Evolutionary conservation across 2,797 vertebrate species (phyloP).

Genomic region (Poeciliopsis gracilis): DNA sequence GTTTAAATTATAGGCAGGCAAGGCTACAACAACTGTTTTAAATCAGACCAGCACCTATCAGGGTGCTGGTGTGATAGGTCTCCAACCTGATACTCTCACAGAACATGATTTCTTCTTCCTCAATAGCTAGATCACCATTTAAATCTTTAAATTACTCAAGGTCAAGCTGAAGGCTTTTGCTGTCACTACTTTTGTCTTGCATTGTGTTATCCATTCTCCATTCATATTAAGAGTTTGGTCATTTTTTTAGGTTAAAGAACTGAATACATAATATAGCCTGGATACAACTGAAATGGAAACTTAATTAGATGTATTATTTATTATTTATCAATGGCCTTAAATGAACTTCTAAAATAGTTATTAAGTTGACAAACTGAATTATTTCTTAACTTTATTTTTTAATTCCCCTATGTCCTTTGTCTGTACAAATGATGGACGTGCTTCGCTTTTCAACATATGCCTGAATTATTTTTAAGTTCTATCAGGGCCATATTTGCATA

Average conservation of each 20-base stretch:
- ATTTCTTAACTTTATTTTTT: neutral
- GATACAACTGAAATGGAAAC: neutral
- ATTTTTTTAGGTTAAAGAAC: neutral
- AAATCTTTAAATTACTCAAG: neutral
- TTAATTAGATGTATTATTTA: neutral
- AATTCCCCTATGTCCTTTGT: constrained; percentile 3
- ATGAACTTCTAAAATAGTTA: neutral
- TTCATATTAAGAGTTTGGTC: neutral
- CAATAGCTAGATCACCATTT: neutral
- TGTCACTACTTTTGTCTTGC: neutral
- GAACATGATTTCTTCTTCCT: neutral
- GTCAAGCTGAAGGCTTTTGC: neutral
- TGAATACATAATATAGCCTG: neutral
- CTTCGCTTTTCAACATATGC: constrained; percentile 50
- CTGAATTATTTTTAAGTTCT: constrained; percentile 59
- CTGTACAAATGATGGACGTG: constrained; percentile 17
- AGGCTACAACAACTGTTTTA: neutral
- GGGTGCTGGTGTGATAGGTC: neutral
- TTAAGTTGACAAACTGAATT: constrained; percentile 14
- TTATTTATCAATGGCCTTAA: neutral
- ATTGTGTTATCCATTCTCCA: neutral
- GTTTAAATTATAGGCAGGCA: neutral
- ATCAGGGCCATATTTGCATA: constrained; percentile 50
- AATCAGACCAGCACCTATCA: too few relatives aligned
- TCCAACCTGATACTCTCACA: neutral